Conservation (phyloP, 2,888 invertebrate species). For the Euplagia quadripunctaria region DNA sequence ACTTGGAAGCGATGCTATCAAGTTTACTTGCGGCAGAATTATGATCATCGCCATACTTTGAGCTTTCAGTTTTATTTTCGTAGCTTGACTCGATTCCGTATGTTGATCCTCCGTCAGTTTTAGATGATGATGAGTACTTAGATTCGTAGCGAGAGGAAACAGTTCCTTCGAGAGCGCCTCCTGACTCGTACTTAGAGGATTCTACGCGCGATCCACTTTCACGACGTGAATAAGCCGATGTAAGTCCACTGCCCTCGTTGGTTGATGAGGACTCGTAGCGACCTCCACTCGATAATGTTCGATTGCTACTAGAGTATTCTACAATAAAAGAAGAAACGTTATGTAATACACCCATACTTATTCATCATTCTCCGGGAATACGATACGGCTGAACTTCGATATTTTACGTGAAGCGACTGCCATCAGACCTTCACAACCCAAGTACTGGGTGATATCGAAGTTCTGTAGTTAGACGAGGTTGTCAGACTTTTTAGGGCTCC, state of each 20-base stretch:
- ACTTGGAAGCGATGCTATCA: conserved; percentile 72
- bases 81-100: conserved; percentile 38
- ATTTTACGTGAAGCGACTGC: too few relatives aligned
- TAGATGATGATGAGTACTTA: conserved; percentile 65
- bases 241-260: conserved; percentile 68
- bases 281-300: conserved; percentile 72
- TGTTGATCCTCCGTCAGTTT: conserved; percentile 57
- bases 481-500: too few relatives aligned
- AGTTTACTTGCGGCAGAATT: conserved; percentile 66
- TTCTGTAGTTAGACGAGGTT: not conserved
- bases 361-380: too few relatives aligned
- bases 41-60: conserved; percentile 63
- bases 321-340: conserved; percentile 25
- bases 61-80: conserved; percentile 54
- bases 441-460: too few relatives aligned
- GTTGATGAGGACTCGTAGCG: conserved; percentile 78
- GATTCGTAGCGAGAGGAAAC: conserved; percentile 76
- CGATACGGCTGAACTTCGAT: too few relatives aligned
- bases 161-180: conserved; percentile 70
- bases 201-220: conserved; percentile 78
- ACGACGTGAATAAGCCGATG: conserved; percentile 73
- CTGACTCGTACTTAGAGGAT: conserved; percentile 67
- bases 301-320: conserved; percentile 82
- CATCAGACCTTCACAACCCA: too few relatives aligned
- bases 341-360: not conserved